Evolutionary conservation across 2,888 invertebrate genomes (phyloP).

Genomic region (Crocallis elinguaria): DNA sequence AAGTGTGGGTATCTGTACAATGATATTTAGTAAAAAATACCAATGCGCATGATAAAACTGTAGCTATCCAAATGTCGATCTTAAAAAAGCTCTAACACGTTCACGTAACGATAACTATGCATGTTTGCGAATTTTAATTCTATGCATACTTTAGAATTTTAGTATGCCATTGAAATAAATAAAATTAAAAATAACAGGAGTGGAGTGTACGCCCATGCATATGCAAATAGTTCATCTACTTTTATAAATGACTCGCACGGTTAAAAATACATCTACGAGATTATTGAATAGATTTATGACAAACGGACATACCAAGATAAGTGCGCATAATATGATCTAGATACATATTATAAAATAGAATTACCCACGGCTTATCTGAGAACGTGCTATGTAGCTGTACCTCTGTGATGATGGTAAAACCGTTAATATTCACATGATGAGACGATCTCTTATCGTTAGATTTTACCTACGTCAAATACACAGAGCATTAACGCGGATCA

Average conservation of each 20-base stretch:
- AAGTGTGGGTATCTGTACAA: no score
- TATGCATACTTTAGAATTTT: no score
- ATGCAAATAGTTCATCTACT: not conserved
- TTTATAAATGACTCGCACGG: not conserved
- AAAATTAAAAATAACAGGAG: no score
- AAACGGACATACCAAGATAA: slow-evolving; percentile 15
- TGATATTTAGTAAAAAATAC: no score
- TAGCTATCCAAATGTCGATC: no score
- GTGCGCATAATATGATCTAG: not conserved
- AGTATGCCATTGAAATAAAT: no score
- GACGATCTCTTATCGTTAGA: not conserved
- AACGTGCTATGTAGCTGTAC: not conserved
- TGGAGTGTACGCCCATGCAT: no score
- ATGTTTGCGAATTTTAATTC: no score
- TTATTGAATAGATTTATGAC: slow-evolving; percentile 6
- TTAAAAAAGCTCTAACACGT: no score
- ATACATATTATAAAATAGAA: not conserved
- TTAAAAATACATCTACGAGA: slow-evolving; percentile 1
- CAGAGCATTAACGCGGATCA: slow-evolving; percentile 3
- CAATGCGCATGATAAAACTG: no score
- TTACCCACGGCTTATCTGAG: not conserved
- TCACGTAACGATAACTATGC: no score
- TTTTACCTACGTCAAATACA: slow-evolving; percentile 7
- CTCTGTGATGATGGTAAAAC: not conserved
- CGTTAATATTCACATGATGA: not conserved